phyloP scores from a whole-genome alignment of 1,140 invertebrate genomes.

The Paralvinella palmiformis region DNA sequence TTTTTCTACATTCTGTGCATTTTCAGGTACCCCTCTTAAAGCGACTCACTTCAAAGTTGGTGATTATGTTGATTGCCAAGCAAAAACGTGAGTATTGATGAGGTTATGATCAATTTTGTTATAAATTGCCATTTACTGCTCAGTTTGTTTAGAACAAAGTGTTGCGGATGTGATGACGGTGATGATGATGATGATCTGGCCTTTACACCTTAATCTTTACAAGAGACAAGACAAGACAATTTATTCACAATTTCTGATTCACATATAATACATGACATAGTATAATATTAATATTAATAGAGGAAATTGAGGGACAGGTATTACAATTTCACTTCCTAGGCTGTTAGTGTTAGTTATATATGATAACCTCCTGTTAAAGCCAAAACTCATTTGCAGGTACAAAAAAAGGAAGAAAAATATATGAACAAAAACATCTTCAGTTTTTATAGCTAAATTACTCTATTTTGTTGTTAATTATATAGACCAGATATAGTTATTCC shows the following conservation, averaged over 20 bases:
- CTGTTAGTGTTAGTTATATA: not conserved
- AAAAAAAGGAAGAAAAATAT: too few species aligned
- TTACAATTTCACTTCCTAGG: not conserved
- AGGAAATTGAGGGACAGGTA: too few species aligned
- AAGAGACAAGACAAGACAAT: too few species aligned
- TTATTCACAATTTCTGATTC: too few species aligned
- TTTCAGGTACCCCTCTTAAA: conserved; percentile 71
- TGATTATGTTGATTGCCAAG: conserved; percentile 81
- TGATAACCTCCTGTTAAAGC: too few species aligned
- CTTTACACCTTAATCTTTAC: not conserved
- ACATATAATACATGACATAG: too few species aligned
- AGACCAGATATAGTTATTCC: not conserved
- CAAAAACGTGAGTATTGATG: conserved; percentile 73
- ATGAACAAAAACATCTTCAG: too few species aligned
- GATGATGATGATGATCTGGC: too few species aligned
- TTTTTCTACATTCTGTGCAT: too few species aligned
- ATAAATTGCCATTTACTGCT: conserved; percentile 4
- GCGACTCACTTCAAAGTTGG: conserved; percentile 87
- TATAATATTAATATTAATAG: too few species aligned
- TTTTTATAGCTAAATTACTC: not conserved
- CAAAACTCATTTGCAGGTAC: too few species aligned
- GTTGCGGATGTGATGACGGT: too few species aligned
- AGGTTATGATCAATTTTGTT: not conserved
- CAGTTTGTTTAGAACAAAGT: conserved; percentile 6
- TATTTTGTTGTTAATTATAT: not conserved